These are phyloP conservation scores for Halcyon senegalensis DNA, from an alignment of 2,113 vertebrate species.

Conservation along the genomic window DNA sequence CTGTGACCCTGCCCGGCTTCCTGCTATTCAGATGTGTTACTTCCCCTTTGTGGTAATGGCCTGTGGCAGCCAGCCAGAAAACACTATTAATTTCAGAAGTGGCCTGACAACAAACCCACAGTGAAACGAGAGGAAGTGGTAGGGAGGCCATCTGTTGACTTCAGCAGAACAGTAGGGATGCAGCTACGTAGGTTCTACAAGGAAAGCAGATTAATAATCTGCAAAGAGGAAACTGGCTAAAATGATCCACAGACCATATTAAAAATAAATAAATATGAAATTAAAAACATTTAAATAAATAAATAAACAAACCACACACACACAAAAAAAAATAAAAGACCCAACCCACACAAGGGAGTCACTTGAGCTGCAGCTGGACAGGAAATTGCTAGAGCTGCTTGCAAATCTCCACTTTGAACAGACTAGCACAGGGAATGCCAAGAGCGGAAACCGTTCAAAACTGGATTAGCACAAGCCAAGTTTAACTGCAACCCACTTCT, in stretches of 20 bases:
- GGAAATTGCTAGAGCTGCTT: conserved; percentile 87
- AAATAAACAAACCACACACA: neutral
- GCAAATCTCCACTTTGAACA: conserved; percentile 84
- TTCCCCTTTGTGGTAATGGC: conserved; percentile 83
- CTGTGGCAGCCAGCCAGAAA: conserved; percentile 80
- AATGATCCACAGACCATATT: conserved; percentile 74
- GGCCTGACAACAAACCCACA: conserved; percentile 80
- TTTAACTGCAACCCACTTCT: conserved; percentile 77
- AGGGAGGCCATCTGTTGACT: conserved; percentile 80
- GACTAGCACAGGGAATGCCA: conserved; percentile 81
- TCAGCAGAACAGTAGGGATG: conserved; percentile 72
- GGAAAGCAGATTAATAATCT: conserved; percentile 81
- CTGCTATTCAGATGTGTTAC: conserved; percentile 83
- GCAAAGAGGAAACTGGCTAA: conserved; percentile 81
- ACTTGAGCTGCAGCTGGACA: conserved; percentile 86
- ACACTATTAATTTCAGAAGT: conserved; percentile 85
- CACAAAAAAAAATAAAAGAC: neutral
- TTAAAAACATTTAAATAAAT: neutral
- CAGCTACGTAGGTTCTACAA: conserved; percentile 68
- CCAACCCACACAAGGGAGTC: conserved; percentile 25
- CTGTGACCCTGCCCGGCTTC: conserved; percentile 77
- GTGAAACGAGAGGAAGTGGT: conserved; percentile 75
- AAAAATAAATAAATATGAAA: neutral
- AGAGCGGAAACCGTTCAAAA: conserved; percentile 85
- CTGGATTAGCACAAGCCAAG: conserved; percentile 83